phyloP scores from a whole-genome alignment of 2,113 vertebrate species.

The Brienomyrus longianalis region DNA sequence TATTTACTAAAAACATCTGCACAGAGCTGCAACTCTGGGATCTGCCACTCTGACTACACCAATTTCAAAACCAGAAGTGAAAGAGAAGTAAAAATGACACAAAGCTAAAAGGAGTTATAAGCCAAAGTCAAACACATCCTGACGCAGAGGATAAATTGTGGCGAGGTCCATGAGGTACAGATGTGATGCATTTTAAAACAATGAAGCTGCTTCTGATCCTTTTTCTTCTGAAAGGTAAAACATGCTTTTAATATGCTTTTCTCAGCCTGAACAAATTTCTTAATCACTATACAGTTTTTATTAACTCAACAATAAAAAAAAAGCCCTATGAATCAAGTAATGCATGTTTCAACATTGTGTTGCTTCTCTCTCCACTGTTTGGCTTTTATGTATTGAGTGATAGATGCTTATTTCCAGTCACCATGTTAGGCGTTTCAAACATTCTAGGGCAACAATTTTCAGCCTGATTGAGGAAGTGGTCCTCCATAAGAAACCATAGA shows the following conservation, averaged over 20 bases:
- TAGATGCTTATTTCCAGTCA: background rate
- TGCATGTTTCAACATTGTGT: background rate
- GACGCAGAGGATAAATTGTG: background rate
- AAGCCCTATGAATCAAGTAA: background rate
- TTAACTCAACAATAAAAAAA: background rate
- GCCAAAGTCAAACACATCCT: background rate
- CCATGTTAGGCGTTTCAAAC: background rate
- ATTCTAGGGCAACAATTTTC: background rate
- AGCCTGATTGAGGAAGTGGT: background rate
- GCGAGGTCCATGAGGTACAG: background rate
- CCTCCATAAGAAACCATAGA: background rate
- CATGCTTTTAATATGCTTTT: background rate
- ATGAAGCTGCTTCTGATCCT: background rate
- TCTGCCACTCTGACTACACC: background rate
- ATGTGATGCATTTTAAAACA: background rate
- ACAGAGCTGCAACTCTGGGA: background rate
- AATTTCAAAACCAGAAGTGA: background rate
- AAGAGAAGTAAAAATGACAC: background rate
- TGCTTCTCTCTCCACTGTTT: background rate
- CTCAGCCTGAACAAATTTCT: no score
- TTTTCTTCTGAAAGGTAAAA: background rate
- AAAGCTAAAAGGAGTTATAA: background rate
- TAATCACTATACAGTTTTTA: background rate
- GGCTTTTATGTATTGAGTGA: background rate
- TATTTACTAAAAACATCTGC: background rate